A percentile compares a stretch with the other conserved stretches of the same genome.
phyloP scores from a whole-genome alignment of 2,888 invertebrate genomes.

The Brenthis hecate region DNA sequence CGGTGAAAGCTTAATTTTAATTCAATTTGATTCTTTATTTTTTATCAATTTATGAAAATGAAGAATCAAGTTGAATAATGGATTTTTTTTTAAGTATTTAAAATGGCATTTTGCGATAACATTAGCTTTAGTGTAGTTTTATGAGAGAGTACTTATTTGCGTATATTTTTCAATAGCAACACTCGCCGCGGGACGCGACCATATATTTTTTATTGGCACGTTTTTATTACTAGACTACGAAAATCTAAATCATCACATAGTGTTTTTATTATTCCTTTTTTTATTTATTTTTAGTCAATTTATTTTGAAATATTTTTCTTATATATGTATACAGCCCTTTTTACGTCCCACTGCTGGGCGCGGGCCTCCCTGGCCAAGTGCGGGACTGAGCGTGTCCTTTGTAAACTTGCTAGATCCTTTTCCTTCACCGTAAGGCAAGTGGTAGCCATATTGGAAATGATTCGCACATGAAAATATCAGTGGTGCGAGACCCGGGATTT shows the following conservation, averaged over 20 bases:
- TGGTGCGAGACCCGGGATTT: too few species aligned
- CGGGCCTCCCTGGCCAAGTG: too few species aligned
- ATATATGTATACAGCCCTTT: neutral
- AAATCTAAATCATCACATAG: conserved; percentile 1
- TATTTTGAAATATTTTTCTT: conserved; percentile 7
- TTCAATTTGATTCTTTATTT: conserved; percentile 9
- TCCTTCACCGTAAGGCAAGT: too few species aligned
- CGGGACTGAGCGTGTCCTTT: too few species aligned
- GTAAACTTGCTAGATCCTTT: too few species aligned
- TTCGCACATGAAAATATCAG: too few species aligned
- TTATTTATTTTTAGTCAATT: conserved; percentile 11
- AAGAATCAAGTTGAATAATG: conserved; percentile 6
- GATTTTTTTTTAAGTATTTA: conserved; percentile 42
- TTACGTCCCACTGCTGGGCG: too few species aligned
- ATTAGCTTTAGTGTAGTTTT: conserved; percentile 33
- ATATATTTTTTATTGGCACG: neutral
- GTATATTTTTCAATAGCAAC: conserved; percentile 31
- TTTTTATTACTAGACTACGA: neutral
- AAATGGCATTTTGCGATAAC: conserved; percentile 47
- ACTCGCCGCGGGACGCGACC: neutral
- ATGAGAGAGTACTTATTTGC: conserved; percentile 47
- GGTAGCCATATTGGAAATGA: too few species aligned
- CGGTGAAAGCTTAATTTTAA: conserved; percentile 40
- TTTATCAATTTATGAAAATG: neutral
- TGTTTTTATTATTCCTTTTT: neutral